These are phyloP conservation scores for Mastacembelus armatus DNA, from an alignment of 2,797 vertebrate genomes.

Conservation along the genomic window DNA sequence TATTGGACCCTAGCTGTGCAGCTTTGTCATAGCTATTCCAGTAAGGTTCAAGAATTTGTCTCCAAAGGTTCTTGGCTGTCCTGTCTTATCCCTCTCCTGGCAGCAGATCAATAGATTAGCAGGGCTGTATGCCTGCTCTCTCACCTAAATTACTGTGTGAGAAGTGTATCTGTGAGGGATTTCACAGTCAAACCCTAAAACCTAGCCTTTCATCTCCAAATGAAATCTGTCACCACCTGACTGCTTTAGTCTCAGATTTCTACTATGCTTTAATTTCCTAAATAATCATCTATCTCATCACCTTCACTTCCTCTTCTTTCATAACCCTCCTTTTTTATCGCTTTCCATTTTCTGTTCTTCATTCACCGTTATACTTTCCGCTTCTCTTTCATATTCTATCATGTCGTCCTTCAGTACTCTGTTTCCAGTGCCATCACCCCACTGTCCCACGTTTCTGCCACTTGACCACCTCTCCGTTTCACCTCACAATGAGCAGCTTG, in stretches of 20 bases:
- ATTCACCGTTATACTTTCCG: background rate
- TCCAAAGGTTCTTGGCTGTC: slow-evolving; percentile 29
- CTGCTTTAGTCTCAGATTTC: slow-evolving; percentile 22
- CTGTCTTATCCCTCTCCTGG: slow-evolving; percentile 49
- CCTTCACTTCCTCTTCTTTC: background rate
- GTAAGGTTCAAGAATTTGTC: slow-evolving; percentile 28
- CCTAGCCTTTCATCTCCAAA: slow-evolving; percentile 17
- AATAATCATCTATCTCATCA: slow-evolving; percentile 4
- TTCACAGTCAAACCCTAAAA: slow-evolving; percentile 30
- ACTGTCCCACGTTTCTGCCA: background rate
- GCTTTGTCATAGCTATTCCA: slow-evolving; percentile 35
- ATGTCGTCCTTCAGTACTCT: slow-evolving; percentile 17
- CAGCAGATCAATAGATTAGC: slow-evolving; percentile 62
- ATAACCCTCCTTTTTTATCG: background rate
- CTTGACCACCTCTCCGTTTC: slow-evolving; percentile 29
- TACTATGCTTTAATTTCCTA: slow-evolving; percentile 9
- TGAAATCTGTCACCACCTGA: slow-evolving; percentile 25
- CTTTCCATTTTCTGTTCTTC: slow-evolving; percentile 2
- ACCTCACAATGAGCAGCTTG: slow-evolving; percentile 44
- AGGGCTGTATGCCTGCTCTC: slow-evolving; percentile 29
- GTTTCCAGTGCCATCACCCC: background rate
- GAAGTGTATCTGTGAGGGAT: slow-evolving; percentile 52
- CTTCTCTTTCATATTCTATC: slow-evolving; percentile 18
- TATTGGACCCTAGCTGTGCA: slow-evolving; percentile 15
- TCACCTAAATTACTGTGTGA: slow-evolving; percentile 43